Conservation (phyloP, 2,113 vertebrate genomes). For the Psettodes erumei region DNA sequence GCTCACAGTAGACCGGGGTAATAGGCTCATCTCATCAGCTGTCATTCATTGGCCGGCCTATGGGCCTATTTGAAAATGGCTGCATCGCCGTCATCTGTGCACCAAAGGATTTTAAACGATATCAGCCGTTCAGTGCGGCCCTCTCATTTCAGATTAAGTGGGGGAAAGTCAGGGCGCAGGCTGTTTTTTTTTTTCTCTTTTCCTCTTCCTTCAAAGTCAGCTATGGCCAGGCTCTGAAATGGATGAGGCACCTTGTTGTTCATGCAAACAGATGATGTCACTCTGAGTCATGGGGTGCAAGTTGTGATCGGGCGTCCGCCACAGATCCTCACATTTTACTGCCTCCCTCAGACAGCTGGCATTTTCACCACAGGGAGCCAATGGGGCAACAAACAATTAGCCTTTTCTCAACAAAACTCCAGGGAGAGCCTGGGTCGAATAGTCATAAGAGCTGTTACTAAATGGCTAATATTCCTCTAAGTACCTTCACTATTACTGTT, state of each 20-base stretch:
- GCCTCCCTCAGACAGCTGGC: conserved; percentile 71
- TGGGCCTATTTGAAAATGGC: conserved; percentile 53
- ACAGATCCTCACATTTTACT: conserved; percentile 54
- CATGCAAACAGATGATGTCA: conserved; percentile 65
- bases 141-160: conserved; percentile 59
- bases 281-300: conserved; percentile 68
- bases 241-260: conserved; percentile 59
- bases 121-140: conserved; percentile 36
- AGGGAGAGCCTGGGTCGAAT: conserved; percentile 46
- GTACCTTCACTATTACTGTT: background rate
- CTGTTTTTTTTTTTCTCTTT: conserved; percentile 24
- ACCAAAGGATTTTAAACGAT: conserved; percentile 55
- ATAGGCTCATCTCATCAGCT: conserved; percentile 67
- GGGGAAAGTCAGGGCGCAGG: background rate
- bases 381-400: conserved; percentile 71
- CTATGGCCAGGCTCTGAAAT: conserved; percentile 46
- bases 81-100: conserved; percentile 36
- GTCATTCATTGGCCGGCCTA: conserved; percentile 61
- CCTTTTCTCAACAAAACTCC: conserved; percentile 64
- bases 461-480: conserved; percentile 39
- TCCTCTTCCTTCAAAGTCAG: conserved; percentile 54
- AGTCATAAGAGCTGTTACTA: conserved; percentile 42
- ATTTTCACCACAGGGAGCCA: conserved; percentile 59
- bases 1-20: conserved; percentile 53
- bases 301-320: conserved; percentile 49